phyloP scores from a whole-genome alignment of 2,797 vertebrate species.

The Aselliscus stoliczkanus region DNA sequence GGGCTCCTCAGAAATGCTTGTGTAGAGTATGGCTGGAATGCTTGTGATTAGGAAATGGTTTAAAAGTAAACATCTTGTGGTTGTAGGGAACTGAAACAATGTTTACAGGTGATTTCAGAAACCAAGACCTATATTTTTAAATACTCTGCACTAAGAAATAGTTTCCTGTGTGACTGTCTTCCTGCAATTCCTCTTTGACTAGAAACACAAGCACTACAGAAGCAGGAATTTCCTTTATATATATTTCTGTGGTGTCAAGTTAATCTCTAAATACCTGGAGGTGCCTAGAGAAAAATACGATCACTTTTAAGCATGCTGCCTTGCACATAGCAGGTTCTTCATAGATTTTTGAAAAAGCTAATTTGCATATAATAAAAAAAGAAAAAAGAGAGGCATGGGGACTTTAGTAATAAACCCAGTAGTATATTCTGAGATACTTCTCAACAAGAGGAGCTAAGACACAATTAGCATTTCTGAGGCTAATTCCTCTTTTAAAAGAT shows the following conservation, averaged over 20 bases:
- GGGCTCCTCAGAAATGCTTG: neutral
- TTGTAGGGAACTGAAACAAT: neutral
- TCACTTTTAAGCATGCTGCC: neutral
- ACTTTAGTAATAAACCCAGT: neutral
- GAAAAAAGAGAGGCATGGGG: neutral
- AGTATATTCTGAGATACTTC: neutral
- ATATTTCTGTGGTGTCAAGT: neutral
- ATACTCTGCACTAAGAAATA: neutral
- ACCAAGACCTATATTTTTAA: neutral
- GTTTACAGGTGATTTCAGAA: neutral
- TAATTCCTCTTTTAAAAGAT: neutral
- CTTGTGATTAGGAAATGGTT: too few relatives aligned
- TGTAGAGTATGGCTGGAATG: neutral
- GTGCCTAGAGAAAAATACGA: neutral
- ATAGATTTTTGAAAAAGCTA: neutral
- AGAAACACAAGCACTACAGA: neutral
- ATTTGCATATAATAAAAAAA: neutral
- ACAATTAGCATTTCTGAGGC: neutral
- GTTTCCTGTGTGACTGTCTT: neutral
- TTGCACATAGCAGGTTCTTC: neutral
- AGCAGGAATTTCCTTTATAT: neutral
- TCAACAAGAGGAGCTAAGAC: neutral
- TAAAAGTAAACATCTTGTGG: neutral
- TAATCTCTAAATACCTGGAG: neutral
- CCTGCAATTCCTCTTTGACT: neutral